Conservation (phyloP, 2,888 invertebrate genomes). For the Parnassius orleans region DNA sequence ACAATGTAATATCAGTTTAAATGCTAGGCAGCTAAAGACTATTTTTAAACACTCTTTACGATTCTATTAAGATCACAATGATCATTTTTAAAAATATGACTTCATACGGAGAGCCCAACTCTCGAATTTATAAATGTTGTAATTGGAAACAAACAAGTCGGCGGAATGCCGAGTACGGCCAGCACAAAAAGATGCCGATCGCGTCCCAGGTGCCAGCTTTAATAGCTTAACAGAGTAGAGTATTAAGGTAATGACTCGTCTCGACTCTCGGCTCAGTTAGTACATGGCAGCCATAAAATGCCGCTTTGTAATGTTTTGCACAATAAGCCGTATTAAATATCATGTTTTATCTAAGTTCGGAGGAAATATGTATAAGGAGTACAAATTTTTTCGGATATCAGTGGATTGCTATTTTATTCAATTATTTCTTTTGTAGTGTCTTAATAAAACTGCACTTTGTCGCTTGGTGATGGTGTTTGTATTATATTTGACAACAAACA, state of each 20-base stretch:
- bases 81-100: constrained; percentile 57
- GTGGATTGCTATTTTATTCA: no score
- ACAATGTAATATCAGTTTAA: constrained; percentile 31
- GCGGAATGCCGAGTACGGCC: constrained; percentile 53
- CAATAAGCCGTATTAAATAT: constrained; percentile 1
- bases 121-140: constrained; percentile 65
- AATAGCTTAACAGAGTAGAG: constrained; percentile 64
- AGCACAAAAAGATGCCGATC: constrained; percentile 54
- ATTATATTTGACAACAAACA: no score
- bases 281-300: constrained; percentile 46
- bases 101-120: constrained; percentile 53
- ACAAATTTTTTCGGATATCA: not conserved
- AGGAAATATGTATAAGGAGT: not conserved
- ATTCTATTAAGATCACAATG: constrained; percentile 46
- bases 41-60: constrained; percentile 28
- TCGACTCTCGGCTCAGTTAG: constrained; percentile 32
- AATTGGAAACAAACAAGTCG: constrained; percentile 57
- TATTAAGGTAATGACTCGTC: constrained; percentile 64
- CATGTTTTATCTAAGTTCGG: not conserved
- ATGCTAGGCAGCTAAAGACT: constrained; percentile 28
- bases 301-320: constrained; percentile 30
- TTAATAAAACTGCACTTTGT: no score
- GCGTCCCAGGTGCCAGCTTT: constrained; percentile 60
- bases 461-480: no score
- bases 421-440: no score